phyloP scores from a whole-genome alignment of 1,140 invertebrate genomes.

The Chrysomallon squamiferum region DNA sequence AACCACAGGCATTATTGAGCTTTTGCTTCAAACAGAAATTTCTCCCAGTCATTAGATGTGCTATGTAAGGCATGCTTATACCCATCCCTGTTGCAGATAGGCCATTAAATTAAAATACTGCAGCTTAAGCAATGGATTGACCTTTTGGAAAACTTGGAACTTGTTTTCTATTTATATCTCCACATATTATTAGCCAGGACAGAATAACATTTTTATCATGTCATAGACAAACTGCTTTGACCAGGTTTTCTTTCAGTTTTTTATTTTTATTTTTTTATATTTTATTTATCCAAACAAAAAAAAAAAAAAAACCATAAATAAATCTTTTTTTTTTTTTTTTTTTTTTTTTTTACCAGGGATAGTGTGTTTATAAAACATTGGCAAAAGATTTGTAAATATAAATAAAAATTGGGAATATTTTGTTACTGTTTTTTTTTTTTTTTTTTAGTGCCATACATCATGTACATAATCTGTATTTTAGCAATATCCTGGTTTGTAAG shows the following conservation, averaged over 20 bases:
- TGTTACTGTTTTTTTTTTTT: background rate
- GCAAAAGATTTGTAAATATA: background rate
- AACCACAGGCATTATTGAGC: too few species aligned
- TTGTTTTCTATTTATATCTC: background rate
- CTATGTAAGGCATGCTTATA: background rate
- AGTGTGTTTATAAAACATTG: background rate
- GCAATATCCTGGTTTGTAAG: background rate
- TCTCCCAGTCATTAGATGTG: too few species aligned
- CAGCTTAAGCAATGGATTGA: background rate
- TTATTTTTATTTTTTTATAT: background rate
- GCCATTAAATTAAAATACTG: background rate
- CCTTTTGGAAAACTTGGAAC: background rate
- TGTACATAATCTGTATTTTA: background rate
- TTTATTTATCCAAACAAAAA: background rate
- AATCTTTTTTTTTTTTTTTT: background rate
- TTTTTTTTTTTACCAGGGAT: background rate
- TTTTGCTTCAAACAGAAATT: too few species aligned
- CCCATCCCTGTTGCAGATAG: background rate
- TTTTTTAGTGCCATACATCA: background rate
- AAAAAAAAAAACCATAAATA: background rate
- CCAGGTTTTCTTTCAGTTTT: background rate
- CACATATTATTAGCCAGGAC: background rate
- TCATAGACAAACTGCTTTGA: background rate
- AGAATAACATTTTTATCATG: background rate
- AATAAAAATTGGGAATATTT: too few species aligned